phyloP scores from a whole-genome alignment of 2,113 vertebrate species.

The Nothoprocta perdicaria region DNA sequence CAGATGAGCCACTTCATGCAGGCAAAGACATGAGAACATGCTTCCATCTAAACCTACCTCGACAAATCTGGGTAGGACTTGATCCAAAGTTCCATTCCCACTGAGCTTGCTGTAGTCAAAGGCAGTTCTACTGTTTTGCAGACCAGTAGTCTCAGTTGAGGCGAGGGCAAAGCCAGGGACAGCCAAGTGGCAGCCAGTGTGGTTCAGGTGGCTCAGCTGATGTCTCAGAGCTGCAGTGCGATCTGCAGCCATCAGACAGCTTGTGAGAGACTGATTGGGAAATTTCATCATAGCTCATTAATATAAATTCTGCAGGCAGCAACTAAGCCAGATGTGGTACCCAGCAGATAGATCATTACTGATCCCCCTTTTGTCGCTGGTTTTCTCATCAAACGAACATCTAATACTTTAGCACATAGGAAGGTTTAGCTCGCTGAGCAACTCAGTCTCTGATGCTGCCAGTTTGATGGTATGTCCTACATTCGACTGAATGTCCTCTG shows the following conservation, averaged over 20 bases:
- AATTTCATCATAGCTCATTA: background rate
- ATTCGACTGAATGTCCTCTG: background rate
- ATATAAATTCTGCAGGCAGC: background rate
- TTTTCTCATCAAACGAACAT: background rate
- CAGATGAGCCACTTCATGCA: background rate
- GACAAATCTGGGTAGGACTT: background rate
- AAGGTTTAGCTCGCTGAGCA: background rate
- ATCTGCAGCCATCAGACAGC: background rate
- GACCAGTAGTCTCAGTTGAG: accelerated
- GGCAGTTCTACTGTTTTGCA: background rate
- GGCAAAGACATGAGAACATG: background rate
- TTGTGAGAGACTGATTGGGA: background rate
- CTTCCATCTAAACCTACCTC: background rate
- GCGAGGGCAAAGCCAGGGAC: background rate
- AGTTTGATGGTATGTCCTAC: background rate
- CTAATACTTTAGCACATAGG: background rate
- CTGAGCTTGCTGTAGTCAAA: background rate
- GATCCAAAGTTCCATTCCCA: background rate
- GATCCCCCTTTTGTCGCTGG: background rate
- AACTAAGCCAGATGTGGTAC: background rate
- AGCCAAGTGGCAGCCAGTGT: accelerated
- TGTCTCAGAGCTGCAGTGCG: accelerated
- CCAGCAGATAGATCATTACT: background rate
- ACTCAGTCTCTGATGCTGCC: background rate
- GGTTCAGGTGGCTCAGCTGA: background rate